Evolutionary conservation across 2,888 invertebrate genomes (phyloP).

Genomic region (Fragum whitleyi): DNA sequence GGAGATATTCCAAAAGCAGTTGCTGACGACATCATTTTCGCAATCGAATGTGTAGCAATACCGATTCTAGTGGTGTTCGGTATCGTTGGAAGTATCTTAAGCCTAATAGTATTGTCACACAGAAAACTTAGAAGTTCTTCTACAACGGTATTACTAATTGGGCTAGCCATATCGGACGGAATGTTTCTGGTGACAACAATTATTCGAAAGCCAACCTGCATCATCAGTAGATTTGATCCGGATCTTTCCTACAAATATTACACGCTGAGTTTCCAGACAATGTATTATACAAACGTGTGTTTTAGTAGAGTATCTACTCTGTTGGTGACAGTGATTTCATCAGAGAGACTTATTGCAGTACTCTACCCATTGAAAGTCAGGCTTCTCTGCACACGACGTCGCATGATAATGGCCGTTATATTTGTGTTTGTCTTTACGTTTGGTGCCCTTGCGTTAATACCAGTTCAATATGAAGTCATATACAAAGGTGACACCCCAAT

Average conservation of each 20-base stretch:
- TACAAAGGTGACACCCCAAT: constrained; percentile 8
- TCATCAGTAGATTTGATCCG: constrained; percentile 41
- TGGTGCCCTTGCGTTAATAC: constrained; percentile 17
- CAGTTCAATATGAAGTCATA: constrained; percentile 22
- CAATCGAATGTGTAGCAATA: constrained; percentile 40
- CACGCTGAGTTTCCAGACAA: constrained; percentile 23
- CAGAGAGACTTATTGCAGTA: constrained; percentile 52
- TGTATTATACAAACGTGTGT: constrained; percentile 42
- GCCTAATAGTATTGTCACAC: constrained; percentile 33
- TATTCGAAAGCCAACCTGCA: constrained; percentile 29
- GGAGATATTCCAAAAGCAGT: not conserved
- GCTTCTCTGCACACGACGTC: constrained; percentile 17
- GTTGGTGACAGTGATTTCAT: constrained; percentile 43
- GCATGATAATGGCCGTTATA: constrained; percentile 33
- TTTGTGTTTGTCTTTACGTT: constrained; percentile 35
- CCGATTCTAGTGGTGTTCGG: constrained; percentile 45
- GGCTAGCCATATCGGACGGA: constrained; percentile 34
- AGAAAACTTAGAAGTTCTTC: constrained; percentile 16
- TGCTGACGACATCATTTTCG: not conserved
- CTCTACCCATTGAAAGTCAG: constrained; percentile 51
- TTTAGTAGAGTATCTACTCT: constrained; percentile 41
- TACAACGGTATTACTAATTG: constrained; percentile 24
- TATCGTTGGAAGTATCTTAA: constrained; percentile 35
- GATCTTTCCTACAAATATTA: constrained; percentile 23
- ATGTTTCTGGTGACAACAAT: constrained; percentile 39